A percentile compares a stretch with the other conserved stretches of the same genome.
Evolutionary conservation across 2,797 vertebrate genomes (phyloP).

Genomic region (Saxicola maurus): DNA sequence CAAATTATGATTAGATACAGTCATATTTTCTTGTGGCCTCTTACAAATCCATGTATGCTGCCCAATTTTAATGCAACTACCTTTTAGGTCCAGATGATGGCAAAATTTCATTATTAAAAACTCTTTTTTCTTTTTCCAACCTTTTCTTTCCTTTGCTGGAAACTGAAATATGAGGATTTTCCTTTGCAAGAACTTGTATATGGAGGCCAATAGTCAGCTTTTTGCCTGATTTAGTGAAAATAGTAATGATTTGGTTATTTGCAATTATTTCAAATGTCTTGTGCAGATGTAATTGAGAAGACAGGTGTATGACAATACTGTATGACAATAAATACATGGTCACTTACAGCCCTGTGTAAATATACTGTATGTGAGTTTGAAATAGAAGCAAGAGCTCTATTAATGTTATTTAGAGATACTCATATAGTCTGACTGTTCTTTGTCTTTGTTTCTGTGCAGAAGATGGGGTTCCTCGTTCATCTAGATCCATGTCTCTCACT

Average conservation of each 20-base stretch:
- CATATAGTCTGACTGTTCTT: not conserved
- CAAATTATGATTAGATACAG: not conserved
- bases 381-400: not conserved
- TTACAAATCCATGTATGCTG: not conserved
- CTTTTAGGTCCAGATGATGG: not conserved
- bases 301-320: not conserved
- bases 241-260: not conserved
- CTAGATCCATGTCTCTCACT: conserved; percentile 94
- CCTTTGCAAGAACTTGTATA: not conserved
- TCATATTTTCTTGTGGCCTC: not conserved
- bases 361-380: not conserved
- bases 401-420: not conserved
- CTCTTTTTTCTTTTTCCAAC: not conserved
- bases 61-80: not conserved
- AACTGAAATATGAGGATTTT: not conserved
- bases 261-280: not conserved
- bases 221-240: not conserved
- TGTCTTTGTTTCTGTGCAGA: conserved; percentile 74
- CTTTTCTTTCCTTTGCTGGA: not conserved
- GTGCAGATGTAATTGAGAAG: not conserved
- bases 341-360: not conserved
- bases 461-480: conserved; percentile 88
- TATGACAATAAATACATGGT: not conserved
- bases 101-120: not conserved
- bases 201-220: not conserved